Evolutionary conservation across 2,888 invertebrate species (phyloP), one percentile per base, ranked within the genome.

Genomic region (Mesorhabditis sp.): DNA sequence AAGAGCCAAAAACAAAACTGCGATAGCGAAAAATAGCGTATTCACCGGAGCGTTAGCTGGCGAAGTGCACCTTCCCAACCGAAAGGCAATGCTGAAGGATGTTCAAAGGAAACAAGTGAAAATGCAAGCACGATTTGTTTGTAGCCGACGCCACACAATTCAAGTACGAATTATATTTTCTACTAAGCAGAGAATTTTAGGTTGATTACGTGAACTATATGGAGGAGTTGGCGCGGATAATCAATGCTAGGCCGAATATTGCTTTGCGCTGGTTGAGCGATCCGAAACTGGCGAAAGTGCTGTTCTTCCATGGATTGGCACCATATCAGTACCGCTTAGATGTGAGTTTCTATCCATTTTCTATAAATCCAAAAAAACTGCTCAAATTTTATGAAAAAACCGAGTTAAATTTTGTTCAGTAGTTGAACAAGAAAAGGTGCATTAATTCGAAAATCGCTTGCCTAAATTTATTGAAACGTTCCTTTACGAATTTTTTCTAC

Each of bases 131-230:
- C 74, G 73, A 50, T 81, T 79, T 67, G 75, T 80, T 67, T 67
- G 74, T 45, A 81, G 83, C 10, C 77, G 75, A 5, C 74, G 87
- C 28, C 87, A 87, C 77, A 87, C 87, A 4, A 86, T 87, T 41
- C 86, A 87, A 74, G 87, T 87, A 42, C 41, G 28, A 28, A 28
- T 2, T 28, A 28, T 28, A 28, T 28, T 28, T 28, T 50, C 2
- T 13, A n/a, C 58, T n/a, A 2, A 50, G n/a, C n/a, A 50, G n/a
- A 50, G 58, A 50, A 13, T 10, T 50, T 50, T 50, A 50, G 58
- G 58, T 50, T 50, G 58, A 50, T 13, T 50, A 50, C n/a, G 58
- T 50, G 7, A 13, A 10, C n/a, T 50, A 13, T 50, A 50, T 50
- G 58, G 58, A 50, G n/a, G 58, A 50, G n/a, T n/a, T 50, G 10